Evolutionary conservation across 2,888 invertebrate genomes (phyloP).

Genomic region (Tachystola acroxantha): DNA sequence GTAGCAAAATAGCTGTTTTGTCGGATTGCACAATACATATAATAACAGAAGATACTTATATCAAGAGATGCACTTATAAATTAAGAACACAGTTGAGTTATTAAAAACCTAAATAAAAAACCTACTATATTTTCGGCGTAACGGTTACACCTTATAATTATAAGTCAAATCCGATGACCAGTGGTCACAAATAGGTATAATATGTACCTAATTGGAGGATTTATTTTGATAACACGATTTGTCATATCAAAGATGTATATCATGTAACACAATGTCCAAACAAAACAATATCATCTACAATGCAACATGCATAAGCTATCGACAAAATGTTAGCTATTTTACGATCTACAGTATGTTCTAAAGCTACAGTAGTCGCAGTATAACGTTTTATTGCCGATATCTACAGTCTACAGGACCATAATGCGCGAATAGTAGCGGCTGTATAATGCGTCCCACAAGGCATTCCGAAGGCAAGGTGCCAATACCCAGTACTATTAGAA

Average conservation of each 20-base stretch:
- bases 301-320: slow-evolving; percentile 36
- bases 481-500: slow-evolving; percentile 23
- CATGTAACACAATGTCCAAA: not conserved
- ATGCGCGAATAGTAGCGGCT: slow-evolving; percentile 44
- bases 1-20: too few relatives aligned
- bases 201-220: too few relatives aligned
- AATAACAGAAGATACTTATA: too few relatives aligned
- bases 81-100: too few relatives aligned
- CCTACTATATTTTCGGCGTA: too few relatives aligned
- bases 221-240: too few relatives aligned
- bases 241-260: too few relatives aligned
- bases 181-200: too few relatives aligned
- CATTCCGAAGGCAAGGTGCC: slow-evolving; percentile 52
- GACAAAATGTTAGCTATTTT: slow-evolving; percentile 50
- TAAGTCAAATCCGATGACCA: too few relatives aligned
- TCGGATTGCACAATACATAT: too few relatives aligned
- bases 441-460: slow-evolving; percentile 50
- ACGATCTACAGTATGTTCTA: slow-evolving; percentile 48
- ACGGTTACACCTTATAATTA: too few relatives aligned
- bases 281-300: slow-evolving; percentile 5
- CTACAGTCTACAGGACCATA: slow-evolving; percentile 46
- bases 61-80: not conserved
- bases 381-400: slow-evolving; percentile 66
- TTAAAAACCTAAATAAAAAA: too few relatives aligned
- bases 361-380: slow-evolving; percentile 48